These are phyloP conservation scores for Riptortus pedestris DNA, from an alignment of 1,140 invertebrate genomes.

Conservation along the genomic window DNA sequence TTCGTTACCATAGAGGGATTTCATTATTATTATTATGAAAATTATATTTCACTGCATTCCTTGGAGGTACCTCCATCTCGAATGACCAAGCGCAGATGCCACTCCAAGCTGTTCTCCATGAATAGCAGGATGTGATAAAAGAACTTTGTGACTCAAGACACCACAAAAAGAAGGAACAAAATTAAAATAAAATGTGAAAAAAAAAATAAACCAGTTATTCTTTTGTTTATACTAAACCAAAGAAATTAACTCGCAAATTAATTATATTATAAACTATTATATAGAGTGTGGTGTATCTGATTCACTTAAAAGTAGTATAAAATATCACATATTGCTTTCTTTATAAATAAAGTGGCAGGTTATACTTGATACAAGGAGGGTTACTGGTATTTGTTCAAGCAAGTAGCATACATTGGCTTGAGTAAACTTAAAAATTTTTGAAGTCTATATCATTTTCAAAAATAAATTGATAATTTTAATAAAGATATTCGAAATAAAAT, in stretches of 20 bases:
- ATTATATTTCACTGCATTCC: background rate
- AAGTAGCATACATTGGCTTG: slow-evolving; percentile 4
- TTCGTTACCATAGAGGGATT: background rate
- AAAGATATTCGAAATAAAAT: no score
- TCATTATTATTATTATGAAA: background rate
- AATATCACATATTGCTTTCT: slow-evolving; percentile 16
- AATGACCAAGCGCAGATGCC: slow-evolving; percentile 21
- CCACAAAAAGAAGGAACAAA: background rate
- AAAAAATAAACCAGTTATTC: background rate
- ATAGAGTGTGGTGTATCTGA: slow-evolving; percentile 6
- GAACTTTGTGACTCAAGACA: slow-evolving; percentile 5
- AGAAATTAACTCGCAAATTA: background rate
- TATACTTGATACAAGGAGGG: slow-evolving; percentile 12
- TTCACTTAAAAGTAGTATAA: slow-evolving; percentile 3
- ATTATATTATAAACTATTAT: background rate
- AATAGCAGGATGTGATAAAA: slow-evolving; percentile 25
- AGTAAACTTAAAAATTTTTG: no score
- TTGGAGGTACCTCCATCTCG: slow-evolving; percentile 23
- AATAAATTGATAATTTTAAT: no score
- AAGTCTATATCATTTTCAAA: no score
- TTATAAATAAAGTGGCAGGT: background rate
- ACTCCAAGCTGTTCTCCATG: slow-evolving; percentile 2
- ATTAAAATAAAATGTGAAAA: background rate
- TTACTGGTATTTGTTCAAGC: slow-evolving; percentile 5
- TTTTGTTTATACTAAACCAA: background rate